Conservation (phyloP, 2,888 invertebrate genomes). For the Embidobia sp. region DNA sequence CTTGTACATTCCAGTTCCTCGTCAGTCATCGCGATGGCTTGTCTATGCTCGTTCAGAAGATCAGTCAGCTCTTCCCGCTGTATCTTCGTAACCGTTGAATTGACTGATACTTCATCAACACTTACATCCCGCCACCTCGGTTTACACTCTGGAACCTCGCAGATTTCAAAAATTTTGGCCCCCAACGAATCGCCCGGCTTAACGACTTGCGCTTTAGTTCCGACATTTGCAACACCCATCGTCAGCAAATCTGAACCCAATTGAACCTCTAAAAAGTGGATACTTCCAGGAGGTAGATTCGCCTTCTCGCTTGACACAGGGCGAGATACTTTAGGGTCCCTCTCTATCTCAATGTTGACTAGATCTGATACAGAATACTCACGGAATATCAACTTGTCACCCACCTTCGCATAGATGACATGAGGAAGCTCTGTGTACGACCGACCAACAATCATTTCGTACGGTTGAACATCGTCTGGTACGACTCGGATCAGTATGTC, state of each 20-base stretch:
- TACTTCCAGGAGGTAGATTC: no score
- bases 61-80: background rate
- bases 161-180: no score
- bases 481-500: conserved; percentile 2
- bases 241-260: no score
- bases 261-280: no score
- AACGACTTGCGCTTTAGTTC: no score
- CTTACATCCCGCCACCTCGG: no score
- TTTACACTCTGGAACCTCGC: no score
- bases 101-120: no score
- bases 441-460: conserved; percentile 13
- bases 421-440: conserved; percentile 18
- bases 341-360: background rate
- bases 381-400: background rate
- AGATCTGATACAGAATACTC: background rate
- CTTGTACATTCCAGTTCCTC: background rate
- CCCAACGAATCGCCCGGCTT: no score
- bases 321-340: no score
- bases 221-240: no score
- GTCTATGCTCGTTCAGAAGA: background rate
- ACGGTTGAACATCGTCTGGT: conserved; percentile 12
- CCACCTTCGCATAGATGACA: background rate
- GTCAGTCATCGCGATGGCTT: background rate
- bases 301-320: background rate
- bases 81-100: no score